These are phyloP conservation scores for Lasius fuliginosus DNA, from an alignment of 2,888 invertebrate species.

Conservation along the genomic window DNA sequence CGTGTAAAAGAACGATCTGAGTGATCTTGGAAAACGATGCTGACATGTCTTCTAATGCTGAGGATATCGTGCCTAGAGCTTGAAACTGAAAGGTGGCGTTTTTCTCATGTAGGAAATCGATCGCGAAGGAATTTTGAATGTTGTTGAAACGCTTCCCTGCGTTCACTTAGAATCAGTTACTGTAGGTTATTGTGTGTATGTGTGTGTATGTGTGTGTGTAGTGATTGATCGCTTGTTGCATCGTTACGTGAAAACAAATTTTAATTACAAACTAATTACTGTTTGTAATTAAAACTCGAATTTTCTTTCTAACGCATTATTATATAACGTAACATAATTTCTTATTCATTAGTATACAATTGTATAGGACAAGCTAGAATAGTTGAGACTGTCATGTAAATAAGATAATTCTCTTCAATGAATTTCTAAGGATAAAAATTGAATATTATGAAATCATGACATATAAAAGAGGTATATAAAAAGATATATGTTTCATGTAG, in stretches of 20 bases:
- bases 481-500: too few species aligned
- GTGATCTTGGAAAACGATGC: not conserved
- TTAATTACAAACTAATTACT: not conserved
- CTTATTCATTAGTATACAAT: not conserved
- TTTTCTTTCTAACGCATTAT: not conserved
- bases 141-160: not conserved
- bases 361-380: too few species aligned
- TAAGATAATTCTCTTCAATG: too few species aligned
- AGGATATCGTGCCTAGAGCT: constrained; percentile 62
- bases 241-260: not conserved
- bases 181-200: not conserved
- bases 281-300: not conserved
- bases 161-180: not conserved
- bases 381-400: too few species aligned
- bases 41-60: constrained; percentile 55
- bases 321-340: not conserved
- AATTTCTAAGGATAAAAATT: too few species aligned
- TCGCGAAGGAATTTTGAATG: not conserved
- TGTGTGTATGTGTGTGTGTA: not conserved
- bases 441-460: too few species aligned
- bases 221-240: not conserved
- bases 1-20: not conserved
- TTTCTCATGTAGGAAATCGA: constrained; percentile 59
- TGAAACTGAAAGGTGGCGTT: constrained; percentile 36
- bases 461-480: too few species aligned